A percentile compares a stretch with the other conserved stretches of the same genome.
Conservation (phyloP, 2,113 vertebrate species). For the Marcusenius ussheri region DNA sequence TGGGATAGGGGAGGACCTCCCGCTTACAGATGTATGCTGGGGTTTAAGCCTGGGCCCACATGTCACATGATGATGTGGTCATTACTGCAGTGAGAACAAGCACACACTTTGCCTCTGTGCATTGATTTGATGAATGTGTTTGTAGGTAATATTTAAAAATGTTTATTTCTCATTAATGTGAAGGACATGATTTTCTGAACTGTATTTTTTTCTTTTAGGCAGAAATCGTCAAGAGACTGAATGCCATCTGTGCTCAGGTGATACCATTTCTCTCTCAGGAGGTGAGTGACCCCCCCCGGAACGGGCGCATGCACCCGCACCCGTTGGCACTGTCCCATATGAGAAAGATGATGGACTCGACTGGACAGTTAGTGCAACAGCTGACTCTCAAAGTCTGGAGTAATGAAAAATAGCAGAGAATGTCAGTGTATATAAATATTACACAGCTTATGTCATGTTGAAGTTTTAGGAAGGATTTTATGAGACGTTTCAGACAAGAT, state of each 20-base stretch:
- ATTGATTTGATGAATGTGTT: background rate
- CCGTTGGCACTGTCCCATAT: background rate
- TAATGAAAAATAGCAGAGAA: background rate
- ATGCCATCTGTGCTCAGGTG: constrained; percentile 98
- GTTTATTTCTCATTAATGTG: background rate
- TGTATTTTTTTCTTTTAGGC: constrained; percentile 67
- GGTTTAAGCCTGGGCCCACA: background rate
- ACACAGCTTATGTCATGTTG: background rate
- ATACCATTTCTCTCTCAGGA: constrained; percentile 98
- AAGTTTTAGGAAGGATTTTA: background rate
- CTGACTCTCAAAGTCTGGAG: background rate
- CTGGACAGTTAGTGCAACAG: background rate
- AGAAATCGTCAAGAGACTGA: constrained; percentile 95
- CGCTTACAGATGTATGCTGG: background rate
- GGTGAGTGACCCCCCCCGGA: constrained; percentile 69
- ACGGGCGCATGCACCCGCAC: background rate
- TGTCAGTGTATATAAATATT: background rate
- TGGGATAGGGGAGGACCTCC: background rate
- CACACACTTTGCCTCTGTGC: background rate
- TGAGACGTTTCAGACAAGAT: background rate
- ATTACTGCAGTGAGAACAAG: background rate
- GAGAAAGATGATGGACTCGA: background rate
- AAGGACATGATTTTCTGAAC: constrained; percentile 8
- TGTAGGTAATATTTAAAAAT: background rate
- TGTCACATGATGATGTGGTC: background rate